Evolutionary conservation across 2,888 invertebrate species (phyloP).

Genomic region (Meta bourneti): DNA sequence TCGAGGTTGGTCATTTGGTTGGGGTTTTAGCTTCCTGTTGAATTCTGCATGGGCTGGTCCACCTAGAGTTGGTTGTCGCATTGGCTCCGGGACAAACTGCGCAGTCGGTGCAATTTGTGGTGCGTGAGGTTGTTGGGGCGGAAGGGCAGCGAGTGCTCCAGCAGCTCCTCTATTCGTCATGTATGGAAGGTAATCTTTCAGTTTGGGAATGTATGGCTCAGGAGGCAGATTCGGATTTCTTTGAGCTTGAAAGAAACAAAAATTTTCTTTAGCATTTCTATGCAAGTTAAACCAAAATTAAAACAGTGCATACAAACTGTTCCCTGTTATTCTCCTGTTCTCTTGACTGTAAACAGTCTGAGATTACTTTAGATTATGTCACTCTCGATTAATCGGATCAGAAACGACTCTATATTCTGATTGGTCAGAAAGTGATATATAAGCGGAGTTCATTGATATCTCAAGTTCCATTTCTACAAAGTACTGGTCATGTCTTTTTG

Average conservation of each 20-base stretch:
- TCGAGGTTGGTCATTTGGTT: slow-evolving; percentile 1
- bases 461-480: too few relatives aligned
- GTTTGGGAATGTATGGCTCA: slow-evolving; percentile 83
- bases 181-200: slow-evolving; percentile 93
- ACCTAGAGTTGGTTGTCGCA: slow-evolving; percentile 58
- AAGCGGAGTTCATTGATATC: too few relatives aligned
- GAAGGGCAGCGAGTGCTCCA: slow-evolving; percentile 10
- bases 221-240: slow-evolving; percentile 31
- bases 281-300: too few relatives aligned
- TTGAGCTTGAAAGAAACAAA: slow-evolving; percentile 32
- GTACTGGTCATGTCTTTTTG: too few relatives aligned
- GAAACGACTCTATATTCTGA: too few relatives aligned
- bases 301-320: too few relatives aligned
- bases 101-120: background rate
- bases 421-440: too few relatives aligned
- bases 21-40: slow-evolving; percentile 59
- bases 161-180: slow-evolving; percentile 82
- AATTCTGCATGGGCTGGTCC: slow-evolving; percentile 38
- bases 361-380: too few relatives aligned
- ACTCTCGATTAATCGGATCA: too few relatives aligned
- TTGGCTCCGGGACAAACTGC: slow-evolving; percentile 33
- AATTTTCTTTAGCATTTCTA: background rate
- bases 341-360: too few relatives aligned
- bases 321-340: too few relatives aligned
- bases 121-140: slow-evolving; percentile 11